These are phyloP conservation scores for Eupeodes luniger DNA, from an alignment of 2,888 invertebrate species.

Conservation along the genomic window DNA sequence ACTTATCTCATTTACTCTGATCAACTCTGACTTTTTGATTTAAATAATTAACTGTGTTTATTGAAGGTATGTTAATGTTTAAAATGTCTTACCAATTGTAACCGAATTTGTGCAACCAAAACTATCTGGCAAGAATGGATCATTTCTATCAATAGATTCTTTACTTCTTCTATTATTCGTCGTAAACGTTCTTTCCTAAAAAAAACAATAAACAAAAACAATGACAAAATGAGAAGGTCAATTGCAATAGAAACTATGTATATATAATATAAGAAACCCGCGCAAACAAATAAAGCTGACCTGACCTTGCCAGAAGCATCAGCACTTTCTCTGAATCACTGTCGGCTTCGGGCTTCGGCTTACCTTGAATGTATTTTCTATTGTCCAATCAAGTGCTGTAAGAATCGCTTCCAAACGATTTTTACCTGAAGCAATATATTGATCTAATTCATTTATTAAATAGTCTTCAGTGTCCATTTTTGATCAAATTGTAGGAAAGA, in stretches of 20 bases:
- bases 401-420: slow-evolving; percentile 77
- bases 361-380: slow-evolving; percentile 77
- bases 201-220: neutral
- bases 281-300: neutral
- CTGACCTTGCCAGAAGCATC: neutral
- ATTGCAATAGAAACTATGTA: neutral
- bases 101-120: slow-evolving; percentile 76
- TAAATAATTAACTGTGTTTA: too few relatives aligned
- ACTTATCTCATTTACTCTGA: too few relatives aligned
- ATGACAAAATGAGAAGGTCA: neutral
- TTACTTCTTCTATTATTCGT: neutral
- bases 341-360: neutral
- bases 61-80: too few relatives aligned
- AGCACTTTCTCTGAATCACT: neutral
- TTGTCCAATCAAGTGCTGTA: slow-evolving; percentile 78
- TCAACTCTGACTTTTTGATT: too few relatives aligned
- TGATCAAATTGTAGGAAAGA: neutral
- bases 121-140: slow-evolving; percentile 74
- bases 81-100: slow-evolving; percentile 73
- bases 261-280: neutral
- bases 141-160: slow-evolving; percentile 33
- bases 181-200: slow-evolving; percentile 30
- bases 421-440: slow-evolving; percentile 72
- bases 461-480: slow-evolving; percentile 26
- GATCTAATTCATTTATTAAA: slow-evolving; percentile 42